phyloP scores from a whole-genome alignment of 2,113 vertebrate species.

The Tragulus kanchil region DNA sequence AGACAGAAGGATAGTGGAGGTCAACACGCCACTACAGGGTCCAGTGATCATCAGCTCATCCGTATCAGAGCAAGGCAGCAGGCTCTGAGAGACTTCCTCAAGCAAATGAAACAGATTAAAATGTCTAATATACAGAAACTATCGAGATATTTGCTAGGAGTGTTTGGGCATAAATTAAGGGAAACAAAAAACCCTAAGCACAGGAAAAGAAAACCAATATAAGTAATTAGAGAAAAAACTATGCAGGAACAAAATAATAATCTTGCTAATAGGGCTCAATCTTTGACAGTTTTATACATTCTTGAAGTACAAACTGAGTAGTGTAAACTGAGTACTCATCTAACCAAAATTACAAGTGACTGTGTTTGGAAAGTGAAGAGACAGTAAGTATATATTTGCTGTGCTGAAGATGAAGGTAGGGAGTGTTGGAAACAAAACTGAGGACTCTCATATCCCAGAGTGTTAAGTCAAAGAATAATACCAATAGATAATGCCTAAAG shows the following conservation, averaged over 20 bases:
- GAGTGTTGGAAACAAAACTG: neutral
- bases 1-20: neutral
- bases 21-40: neutral
- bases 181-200: neutral
- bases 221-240: slow-evolving; percentile 8
- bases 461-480: neutral
- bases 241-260: slow-evolving; percentile 6
- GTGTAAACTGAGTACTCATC: neutral
- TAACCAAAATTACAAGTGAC: slow-evolving; percentile 22
- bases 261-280: neutral
- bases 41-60: neutral
- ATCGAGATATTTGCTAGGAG: neutral
- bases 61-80: neutral
- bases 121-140: neutral
- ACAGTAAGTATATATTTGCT: neutral
- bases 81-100: neutral
- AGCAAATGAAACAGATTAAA: neutral
- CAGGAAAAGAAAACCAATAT: neutral
- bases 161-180: neutral
- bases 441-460: neutral
- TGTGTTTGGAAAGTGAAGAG: slow-evolving; percentile 18
- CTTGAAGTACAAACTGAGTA: neutral
- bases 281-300: neutral
- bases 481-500: neutral
- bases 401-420: neutral